Evolutionary conservation across 2,888 invertebrate species (phyloP), one percentile per base, ranked within the genome.

Genomic region (Pyrocoelia pectoralis): DNA sequence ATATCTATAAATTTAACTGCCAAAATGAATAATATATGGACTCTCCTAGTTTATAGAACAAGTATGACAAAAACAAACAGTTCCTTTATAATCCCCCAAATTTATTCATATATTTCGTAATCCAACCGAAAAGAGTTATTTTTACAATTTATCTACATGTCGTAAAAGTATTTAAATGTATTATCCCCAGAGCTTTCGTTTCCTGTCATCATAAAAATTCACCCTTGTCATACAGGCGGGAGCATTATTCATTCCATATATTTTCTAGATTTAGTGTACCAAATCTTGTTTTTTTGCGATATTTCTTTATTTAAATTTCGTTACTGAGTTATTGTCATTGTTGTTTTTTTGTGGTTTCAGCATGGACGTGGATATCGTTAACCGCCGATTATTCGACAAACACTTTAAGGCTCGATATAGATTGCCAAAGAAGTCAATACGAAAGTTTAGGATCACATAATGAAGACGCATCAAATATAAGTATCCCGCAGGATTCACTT

Each of bases 301-400:
- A 50, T 28, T 24, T 50, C 13, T 50, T 50, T 50, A 15, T 43
- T 6, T 8, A 12, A 48, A 48, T 9, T 8, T 48, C 19, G 48
- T 18, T 15, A 5, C n/a, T 12, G 3, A 10, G 3, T 2, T 8
- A n/a, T 4, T 17, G 17, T 15, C 18, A n/a, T 48, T 18, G 17
- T n/a, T 18, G 19, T 53, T 53, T 10, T 15, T 15, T 43, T 65
- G 65, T 59, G 46, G 56, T 76, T 76, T 60, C 72, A 82, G 82
- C 81, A 6, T 82, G 82, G 82, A 80, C 79, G 4, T 81, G 81
- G 80, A 64, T 80, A 29, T 79, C 81, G 14, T 70, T 82, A 9
- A 78, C 76, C 40, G 76, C 79, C 54, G 81, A 81, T 71, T 78
- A 76, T 64, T 73, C 73, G 51, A 74, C 78, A 17, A 77, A 77